Evolutionary conservation across 2,888 invertebrate genomes (phyloP), one percentile per base, ranked within the genome.

Genomic region (Scrobipalpa atriplicella): DNA sequence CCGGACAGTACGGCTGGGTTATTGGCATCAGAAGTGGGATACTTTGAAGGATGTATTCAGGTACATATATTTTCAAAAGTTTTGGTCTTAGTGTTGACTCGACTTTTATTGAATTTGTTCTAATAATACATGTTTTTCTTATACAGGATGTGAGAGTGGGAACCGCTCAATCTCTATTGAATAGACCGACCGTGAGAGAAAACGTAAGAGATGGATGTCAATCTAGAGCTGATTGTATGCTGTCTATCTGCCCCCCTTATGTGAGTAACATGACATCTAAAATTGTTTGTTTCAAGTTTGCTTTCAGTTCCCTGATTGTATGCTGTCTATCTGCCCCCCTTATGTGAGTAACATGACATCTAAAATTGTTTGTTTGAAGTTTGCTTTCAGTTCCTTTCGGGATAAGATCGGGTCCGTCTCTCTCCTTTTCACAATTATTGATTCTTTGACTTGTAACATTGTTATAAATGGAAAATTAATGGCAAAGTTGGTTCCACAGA

Each of bases 71-170:
- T n/a, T n/a, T n/a, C n/a, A n/a, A n/a, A n/a, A n/a, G n/a, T n/a
- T n/a, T n/a, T n/a, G n/a, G n/a, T n/a, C n/a, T n/a, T n/a, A n/a
- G n/a, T n/a, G n/a, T n/a, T n/a, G n/a, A n/a, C n/a, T n/a, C n/a
- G n/a, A n/a, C n/a, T n/a, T n/a, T n/a, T n/a, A n/a, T 29, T 29
- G 29, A 29, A 29, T 29, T 29, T 5, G 5, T 3, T 29, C 2
- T 29, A 29, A 29, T 29, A 29, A 29, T 3, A 2, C 29, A 29
- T 29, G 29, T 29, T 3, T n/a, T 38, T n/a, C n/a, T 52, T 18
- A 67, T 75, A 19, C 90, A 98, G 95, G 98, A 98, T 85, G 96
- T 99, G 0, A 93, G 98, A 43, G 96, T 99, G 43, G 98, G 98
- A 0, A 96, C 95, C 11, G 94, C 95, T 11, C 97, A 97, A 78